Evolutionary conservation across 2,888 invertebrate species (phyloP), one percentile per base, ranked within the genome.

Genomic region (Chymomyza caudatula): DNA sequence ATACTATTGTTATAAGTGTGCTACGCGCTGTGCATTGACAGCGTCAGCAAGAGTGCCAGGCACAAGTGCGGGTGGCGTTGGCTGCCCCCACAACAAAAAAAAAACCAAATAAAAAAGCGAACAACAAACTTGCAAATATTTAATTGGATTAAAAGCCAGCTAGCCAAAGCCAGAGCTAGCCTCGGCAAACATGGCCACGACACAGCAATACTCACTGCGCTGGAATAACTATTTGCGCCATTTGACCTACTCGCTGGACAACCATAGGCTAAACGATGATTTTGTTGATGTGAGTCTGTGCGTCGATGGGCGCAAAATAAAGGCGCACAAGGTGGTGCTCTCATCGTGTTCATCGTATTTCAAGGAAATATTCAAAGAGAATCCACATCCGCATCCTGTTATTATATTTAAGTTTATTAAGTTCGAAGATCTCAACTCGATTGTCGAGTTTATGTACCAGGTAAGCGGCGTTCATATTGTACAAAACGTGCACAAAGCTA

Each of bases 311-410:
- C 94, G 94, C 67, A 94, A 94, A 91, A 94, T 96, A 74, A 94
- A 94, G 85, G 96, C 96, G 44, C 96, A 96, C 88, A 96, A 95
- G 92, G 94, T 96, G 92, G 92, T 96, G 59, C 91, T 96, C 20
- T 95, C 96, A 0, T 96, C 96, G 4, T 96, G 96, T 88, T 96
- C 96, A 85, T 93, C 93, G 76, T 96, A 96, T 88, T 96, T 96
- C 87, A 93, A 92, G 75, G 93, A 93, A 85, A 92, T 93, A 77
- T 93, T 94, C 71, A 92, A 94, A 91, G 95, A 95, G 89, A 95
- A 95, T 88, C 95, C 95, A 51, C 95, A 95, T 87, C 94, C 94
- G 74, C 95, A 95, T 91, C 95, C 95, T 71, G 94, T 95, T 63
- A 94, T 95, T 76, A 95, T 95, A 90, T 94, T 95, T 88, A 93